These are phyloP conservation scores for Coreius guichenoti DNA, from an alignment of 2,797 vertebrate genomes.

Conservation along the genomic window DNA sequence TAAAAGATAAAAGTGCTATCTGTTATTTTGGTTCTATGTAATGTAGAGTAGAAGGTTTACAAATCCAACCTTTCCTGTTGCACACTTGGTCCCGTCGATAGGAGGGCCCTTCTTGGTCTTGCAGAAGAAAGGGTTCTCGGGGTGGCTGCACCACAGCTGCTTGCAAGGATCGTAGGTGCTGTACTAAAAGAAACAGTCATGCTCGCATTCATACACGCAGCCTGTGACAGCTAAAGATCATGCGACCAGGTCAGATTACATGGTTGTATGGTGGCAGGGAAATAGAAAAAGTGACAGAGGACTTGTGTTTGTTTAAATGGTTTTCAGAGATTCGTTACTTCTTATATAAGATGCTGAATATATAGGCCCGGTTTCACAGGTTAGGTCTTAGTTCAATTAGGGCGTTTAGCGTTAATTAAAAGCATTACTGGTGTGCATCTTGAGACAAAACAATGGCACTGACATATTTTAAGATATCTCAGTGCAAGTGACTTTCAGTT, in stretches of 20 bases:
- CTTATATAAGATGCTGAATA: neutral
- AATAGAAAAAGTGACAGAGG: neutral
- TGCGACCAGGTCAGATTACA: neutral
- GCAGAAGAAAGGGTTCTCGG: slow-evolving; percentile 94
- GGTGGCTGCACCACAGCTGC: slow-evolving; percentile 96
- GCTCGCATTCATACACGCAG: slow-evolving; percentile 58
- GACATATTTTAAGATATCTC: no score
- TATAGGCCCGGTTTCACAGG: neutral
- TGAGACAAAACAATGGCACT: no score
- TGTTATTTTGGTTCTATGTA: neutral
- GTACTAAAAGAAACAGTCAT: slow-evolving; percentile 83
- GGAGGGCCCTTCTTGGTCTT: slow-evolving; percentile 97
- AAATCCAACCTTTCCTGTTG: slow-evolving; percentile 86
- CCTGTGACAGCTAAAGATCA: slow-evolving; percentile 11
- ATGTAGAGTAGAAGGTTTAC: neutral
- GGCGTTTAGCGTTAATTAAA: no score
- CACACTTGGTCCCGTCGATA: slow-evolving; percentile 93
- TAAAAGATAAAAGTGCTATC: neutral
- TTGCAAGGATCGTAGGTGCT: slow-evolving; percentile 92
- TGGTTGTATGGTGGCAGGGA: neutral
- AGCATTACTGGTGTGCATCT: no score
- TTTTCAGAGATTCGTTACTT: neutral
- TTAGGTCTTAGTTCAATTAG: no score
- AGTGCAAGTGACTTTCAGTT: no score
- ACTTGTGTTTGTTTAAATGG: neutral